Conservation (phyloP, 1,140 invertebrate genomes). For the Drosophila suzukii region DNA sequence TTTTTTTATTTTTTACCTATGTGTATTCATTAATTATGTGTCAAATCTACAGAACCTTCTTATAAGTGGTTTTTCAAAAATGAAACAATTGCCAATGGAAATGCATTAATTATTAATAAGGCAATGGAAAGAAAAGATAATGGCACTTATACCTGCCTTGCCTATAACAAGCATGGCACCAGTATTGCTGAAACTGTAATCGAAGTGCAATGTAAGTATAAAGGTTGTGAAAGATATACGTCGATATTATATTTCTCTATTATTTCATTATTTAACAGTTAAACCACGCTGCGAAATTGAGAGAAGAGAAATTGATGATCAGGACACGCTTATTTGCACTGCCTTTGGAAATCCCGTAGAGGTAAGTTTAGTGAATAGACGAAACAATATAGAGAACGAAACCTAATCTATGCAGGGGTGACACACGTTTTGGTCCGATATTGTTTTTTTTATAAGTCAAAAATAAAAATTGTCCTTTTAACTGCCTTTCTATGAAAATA, state of each 20-base stretch:
- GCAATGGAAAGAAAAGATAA: conserved; percentile 70
- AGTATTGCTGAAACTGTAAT: conserved; percentile 69
- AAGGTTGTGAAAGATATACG: not conserved
- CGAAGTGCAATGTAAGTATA: conserved; percentile 80
- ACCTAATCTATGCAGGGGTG: too few relatives aligned
- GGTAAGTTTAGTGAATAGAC: conserved; percentile 62
- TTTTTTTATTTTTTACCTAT: conserved; percentile 16
- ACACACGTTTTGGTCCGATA: too few relatives aligned
- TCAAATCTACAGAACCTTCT: conserved; percentile 53
- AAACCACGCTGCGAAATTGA: conserved; percentile 93
- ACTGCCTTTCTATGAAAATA: too few relatives aligned
- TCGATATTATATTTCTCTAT: not conserved
- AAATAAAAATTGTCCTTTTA: too few relatives aligned
- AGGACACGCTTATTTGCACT: conserved; percentile 91
- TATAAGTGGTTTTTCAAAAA: conserved; percentile 81
- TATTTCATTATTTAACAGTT: conserved; percentile 86
- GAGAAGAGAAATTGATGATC: conserved; percentile 89
- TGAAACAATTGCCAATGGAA: conserved; percentile 67
- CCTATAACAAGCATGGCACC: conserved; percentile 75
- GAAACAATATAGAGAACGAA: too few relatives aligned
- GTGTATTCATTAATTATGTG: not conserved
- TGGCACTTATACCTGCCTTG: conserved; percentile 71
- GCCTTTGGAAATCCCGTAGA: conserved; percentile 92
- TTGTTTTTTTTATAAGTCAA: too few relatives aligned
- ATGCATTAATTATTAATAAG: conserved; percentile 75